phyloP scores from a whole-genome alignment of 2,113 vertebrate species.

The Heliornis fulica region DNA sequence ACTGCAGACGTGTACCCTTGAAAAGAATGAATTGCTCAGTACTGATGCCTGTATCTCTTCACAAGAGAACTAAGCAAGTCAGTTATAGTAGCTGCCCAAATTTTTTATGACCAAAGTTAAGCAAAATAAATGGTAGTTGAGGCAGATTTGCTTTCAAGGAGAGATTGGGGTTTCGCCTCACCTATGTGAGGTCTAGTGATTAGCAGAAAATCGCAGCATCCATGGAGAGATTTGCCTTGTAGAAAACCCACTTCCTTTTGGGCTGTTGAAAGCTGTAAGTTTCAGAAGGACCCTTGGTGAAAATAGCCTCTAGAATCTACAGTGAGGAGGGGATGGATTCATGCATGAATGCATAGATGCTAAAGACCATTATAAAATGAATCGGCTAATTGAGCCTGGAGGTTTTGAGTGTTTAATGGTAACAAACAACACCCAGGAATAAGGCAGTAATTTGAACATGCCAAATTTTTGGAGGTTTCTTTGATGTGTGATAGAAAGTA shows the following conservation, averaged over 20 bases:
- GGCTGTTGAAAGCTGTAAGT: not conserved
- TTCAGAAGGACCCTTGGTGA: not conserved
- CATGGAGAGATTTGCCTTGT: not conserved
- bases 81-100: not conserved
- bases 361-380: conserved; percentile 20
- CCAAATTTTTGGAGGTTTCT: conserved; percentile 8
- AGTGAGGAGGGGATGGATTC: not conserved
- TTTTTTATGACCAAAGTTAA: not conserved
- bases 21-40: not conserved
- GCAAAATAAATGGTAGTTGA: not conserved
- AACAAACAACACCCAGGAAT: conserved; percentile 27
- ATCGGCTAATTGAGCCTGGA: conserved; percentile 27
- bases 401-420: not conserved
- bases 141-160: not conserved
- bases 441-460: not conserved
- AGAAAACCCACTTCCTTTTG: not conserved
- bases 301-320: not conserved
- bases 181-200: not conserved
- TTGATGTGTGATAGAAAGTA: conserved; percentile 46
- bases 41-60: not conserved
- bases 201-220: not conserved
- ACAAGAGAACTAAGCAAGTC: not conserved
- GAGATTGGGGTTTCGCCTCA: not conserved
- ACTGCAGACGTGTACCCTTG: not conserved
- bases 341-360: not conserved